phyloP scores from a whole-genome alignment of 2,113 vertebrate genomes.

The Pollimyrus isidori region DNA sequence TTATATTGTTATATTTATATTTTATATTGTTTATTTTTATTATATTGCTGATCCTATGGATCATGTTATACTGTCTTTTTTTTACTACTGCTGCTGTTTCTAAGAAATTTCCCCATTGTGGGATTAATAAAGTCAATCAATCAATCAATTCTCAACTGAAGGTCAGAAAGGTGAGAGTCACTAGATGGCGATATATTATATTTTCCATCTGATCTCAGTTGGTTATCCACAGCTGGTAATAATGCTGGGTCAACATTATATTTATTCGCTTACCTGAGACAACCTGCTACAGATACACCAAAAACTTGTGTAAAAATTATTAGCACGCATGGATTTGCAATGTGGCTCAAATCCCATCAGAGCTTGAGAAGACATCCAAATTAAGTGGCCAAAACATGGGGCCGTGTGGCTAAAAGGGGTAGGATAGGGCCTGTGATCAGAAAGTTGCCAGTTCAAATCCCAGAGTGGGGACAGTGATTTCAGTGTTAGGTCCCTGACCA shows the following conservation, averaged over 20 bases:
- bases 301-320: background rate
- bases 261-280: background rate
- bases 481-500: background rate
- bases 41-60: too few species aligned
- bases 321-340: background rate
- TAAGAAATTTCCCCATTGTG: too few species aligned
- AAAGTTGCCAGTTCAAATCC: background rate
- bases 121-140: too few species aligned
- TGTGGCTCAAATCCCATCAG: background rate
- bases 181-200: background rate
- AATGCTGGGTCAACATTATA: background rate
- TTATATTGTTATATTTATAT: too few species aligned
- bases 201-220: background rate
- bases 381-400: background rate
- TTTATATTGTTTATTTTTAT: too few species aligned
- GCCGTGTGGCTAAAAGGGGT: background rate
- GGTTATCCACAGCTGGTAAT: background rate
- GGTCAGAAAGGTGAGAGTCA: conserved; percentile 31
- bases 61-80: too few species aligned
- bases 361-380: background rate
- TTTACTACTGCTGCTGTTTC: too few species aligned
- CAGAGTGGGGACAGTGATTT: background rate
- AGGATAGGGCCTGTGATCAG: background rate
- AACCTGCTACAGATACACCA: background rate
- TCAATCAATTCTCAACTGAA: conserved; percentile 54